These are phyloP conservation scores for Pogonophryne albipinna DNA, from an alignment of 2,797 vertebrate species.

Conservation along the genomic window DNA sequence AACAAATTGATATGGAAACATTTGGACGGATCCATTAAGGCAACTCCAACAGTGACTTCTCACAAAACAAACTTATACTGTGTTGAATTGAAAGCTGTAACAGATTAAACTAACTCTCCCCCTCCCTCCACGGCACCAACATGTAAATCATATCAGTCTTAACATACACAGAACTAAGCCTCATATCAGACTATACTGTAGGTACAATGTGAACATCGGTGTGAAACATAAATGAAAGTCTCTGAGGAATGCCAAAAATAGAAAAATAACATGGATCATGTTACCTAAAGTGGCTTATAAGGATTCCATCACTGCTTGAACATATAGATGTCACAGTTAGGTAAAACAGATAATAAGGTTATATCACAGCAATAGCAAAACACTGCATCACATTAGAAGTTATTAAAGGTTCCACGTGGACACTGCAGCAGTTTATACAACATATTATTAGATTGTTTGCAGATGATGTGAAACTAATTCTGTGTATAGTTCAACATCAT, in stretches of 20 bases:
- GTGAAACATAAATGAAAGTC: conserved; percentile 49
- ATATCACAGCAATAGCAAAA: neutral
- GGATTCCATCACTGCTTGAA: conserved; percentile 12
- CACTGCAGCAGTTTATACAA: neutral
- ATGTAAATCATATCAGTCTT: conserved; percentile 38
- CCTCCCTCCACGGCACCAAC: conserved; percentile 6
- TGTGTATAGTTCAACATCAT: too few species aligned
- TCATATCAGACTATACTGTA: neutral
- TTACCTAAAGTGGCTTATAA: conserved; percentile 49
- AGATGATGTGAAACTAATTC: too few species aligned
- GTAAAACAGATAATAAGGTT: neutral
- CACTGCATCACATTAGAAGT: neutral
- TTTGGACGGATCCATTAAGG: conserved; percentile 48
- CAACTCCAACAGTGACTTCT: conserved; percentile 7
- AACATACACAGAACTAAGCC: conserved; percentile 19
- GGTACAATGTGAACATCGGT: conserved; percentile 16
- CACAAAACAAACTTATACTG: conserved; percentile 14
- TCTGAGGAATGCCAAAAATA: conserved; percentile 67
- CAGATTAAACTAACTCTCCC: conserved; percentile 31
- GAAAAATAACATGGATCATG: conserved; percentile 67
- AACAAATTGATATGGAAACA: conserved; percentile 53
- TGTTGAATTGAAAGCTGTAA: conserved; percentile 1
- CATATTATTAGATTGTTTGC: neutral
- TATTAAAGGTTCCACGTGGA: too few species aligned
- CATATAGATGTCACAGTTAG: neutral